Evolutionary conservation across 2,888 invertebrate species (phyloP).

Genomic region (Pseudococcus longispinus): DNA sequence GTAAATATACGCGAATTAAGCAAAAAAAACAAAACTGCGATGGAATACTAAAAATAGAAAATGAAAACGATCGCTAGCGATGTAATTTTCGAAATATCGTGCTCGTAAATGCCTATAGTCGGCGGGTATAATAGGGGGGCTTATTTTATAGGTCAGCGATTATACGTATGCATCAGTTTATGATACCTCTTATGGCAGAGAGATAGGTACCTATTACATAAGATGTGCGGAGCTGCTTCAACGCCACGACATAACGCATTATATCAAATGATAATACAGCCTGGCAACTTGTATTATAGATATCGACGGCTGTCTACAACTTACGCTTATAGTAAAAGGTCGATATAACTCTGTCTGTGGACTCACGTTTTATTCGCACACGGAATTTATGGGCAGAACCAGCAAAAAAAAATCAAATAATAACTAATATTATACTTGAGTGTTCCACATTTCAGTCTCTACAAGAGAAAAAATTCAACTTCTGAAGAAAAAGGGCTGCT

Average conservation of each 20-base stretch:
- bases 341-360: not conserved
- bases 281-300: too few relatives aligned
- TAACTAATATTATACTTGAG: too few relatives aligned
- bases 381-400: not conserved
- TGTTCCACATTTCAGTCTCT: too few relatives aligned
- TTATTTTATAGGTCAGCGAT: slow-evolving; percentile 27
- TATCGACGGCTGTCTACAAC: not conserved
- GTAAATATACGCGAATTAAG: not conserved
- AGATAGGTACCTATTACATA: slow-evolving; percentile 10
- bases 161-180: not conserved
- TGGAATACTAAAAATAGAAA: not conserved
- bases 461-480: too few relatives aligned
- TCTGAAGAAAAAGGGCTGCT: too few relatives aligned
- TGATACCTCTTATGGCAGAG: not conserved
- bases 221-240: not conserved
- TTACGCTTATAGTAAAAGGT: too few relatives aligned
- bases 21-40: not conserved
- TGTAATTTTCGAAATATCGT: slow-evolving; percentile 1
- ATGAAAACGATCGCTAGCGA: not conserved
- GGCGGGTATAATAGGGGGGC: not conserved
- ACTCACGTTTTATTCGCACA: not conserved
- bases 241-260: not conserved
- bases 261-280: not conserved
- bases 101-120: not conserved
- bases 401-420: too few relatives aligned